Base-by-base conservation (phyloP, 2,797 vertebrate species). In the Lacerta viridis region DNA sequence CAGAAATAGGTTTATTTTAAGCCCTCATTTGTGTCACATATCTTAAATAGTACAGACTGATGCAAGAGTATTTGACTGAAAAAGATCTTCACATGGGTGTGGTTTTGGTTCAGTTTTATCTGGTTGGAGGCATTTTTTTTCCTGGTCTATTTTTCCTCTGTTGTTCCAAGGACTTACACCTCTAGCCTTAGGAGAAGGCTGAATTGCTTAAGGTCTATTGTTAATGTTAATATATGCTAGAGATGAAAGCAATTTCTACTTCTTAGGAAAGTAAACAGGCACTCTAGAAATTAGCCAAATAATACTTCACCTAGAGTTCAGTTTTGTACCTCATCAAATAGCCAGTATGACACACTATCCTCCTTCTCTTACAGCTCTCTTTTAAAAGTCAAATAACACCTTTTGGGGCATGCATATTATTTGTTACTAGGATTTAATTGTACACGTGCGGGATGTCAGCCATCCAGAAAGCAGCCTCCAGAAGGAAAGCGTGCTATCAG, bases 371-470 rank as follows among this genome's bases (percentile, higher is more conserved):
- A 29, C 5, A 11, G 29, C 17, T 33, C 18, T 59, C 68, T 75
- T 64, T 46, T 29, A 81, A 50, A n/a, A 87, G 18, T 3, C 3
- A 84, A 8, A 3, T 88, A 87, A 88, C 84, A 17, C 71, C 82
- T 86, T 36, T 5, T 76, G 64, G 66, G 76, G 29, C 80, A 86
- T 92, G 68, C 6, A 0, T 20, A 17, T 0, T 86, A 9, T 87
- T 91, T 29, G 0, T 66, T 89, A 8, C 46, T 91, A 99, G 99
- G 99, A 99, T 90, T 93, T 99, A 20, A 94, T 99, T 43, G 55
- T 99, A 90, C 99, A 99, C 0, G 98, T 99, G 90, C 94, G 99
- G 84, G 98, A 99, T 93, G 91, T 98, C 91, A 99, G 98, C 94
- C 98, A 99, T 88, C 98, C 98, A 0, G 98, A 99, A 96, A 96